phyloP scores from a whole-genome alignment of 2,113 vertebrate species.

The Corythoichthys intestinalis region DNA sequence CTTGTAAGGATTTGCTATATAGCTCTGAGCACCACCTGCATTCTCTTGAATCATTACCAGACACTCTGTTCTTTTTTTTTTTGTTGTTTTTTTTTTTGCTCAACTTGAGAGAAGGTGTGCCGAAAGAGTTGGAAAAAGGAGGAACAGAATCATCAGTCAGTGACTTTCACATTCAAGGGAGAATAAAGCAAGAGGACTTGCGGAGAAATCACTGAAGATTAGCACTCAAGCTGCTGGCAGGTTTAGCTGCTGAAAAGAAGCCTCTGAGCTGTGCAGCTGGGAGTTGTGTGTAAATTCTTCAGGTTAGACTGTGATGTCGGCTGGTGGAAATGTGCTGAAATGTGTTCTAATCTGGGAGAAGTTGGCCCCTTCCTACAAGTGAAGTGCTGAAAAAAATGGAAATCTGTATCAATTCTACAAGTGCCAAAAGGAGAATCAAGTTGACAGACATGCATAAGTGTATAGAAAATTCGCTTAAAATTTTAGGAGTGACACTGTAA shows the following conservation, averaged over 20 bases:
- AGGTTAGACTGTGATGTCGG: conserved; percentile 45
- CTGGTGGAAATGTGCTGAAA: conserved; percentile 64
- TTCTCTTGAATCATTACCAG: conserved; percentile 42
- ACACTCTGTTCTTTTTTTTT: conserved; percentile 15
- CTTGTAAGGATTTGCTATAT: conserved; percentile 36
- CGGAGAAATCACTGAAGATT: conserved; percentile 55
- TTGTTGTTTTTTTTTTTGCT: conserved; percentile 25
- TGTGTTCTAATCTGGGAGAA: conserved; percentile 51
- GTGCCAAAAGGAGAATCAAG: conserved; percentile 55
- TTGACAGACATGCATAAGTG: conserved; percentile 28
- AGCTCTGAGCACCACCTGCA: conserved; percentile 41
- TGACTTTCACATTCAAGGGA: conserved; percentile 56
- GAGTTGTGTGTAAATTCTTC: conserved; percentile 25
- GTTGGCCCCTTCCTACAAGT: conserved; percentile 49
- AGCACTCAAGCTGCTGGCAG: conserved; percentile 40
- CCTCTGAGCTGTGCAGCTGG: conserved; percentile 45
- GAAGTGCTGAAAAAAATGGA: conserved; percentile 58
- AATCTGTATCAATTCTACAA: conserved; percentile 46
- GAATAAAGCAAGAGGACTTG: conserved; percentile 45
- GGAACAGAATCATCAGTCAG: conserved; percentile 57
- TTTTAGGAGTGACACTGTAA: neutral
- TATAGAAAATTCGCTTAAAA: neutral
- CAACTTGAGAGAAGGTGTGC: conserved; percentile 42
- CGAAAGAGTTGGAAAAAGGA: conserved; percentile 54
- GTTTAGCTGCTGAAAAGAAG: conserved; percentile 38